Evolutionary conservation across 2,113 vertebrate genomes (phyloP).

Genomic region (Cyanocitta stelleri): DNA sequence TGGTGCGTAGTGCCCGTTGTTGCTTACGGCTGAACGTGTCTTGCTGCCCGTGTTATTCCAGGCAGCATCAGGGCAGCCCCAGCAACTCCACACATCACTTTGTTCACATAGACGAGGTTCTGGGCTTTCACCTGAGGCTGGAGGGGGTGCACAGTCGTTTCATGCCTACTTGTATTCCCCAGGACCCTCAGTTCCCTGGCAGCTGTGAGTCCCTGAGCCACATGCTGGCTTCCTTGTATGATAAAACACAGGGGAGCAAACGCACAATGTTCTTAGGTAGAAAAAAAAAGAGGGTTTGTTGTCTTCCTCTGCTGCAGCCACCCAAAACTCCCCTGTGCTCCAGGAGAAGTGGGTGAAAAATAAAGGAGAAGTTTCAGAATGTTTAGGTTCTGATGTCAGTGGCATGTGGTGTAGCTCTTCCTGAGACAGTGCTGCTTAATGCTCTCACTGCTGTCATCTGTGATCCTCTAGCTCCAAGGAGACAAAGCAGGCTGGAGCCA

Average conservation of each 20-base stretch:
- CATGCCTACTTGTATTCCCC: neutral
- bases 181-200: neutral
- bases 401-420: neutral
- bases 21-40: neutral
- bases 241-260: neutral
- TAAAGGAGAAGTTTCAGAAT: neutral
- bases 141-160: neutral
- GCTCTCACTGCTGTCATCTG: rapidly evolving
- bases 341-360: neutral
- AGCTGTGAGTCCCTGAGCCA: neutral
- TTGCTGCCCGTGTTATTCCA: neutral
- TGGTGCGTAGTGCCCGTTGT: neutral
- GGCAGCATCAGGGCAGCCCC: neutral
- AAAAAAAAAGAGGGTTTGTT: neutral
- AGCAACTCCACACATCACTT: neutral
- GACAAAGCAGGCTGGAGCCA: neutral
- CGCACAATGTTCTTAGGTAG: neutral
- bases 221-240: neutral
- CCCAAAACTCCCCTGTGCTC: neutral
- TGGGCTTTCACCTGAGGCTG: neutral
- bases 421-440: neutral
- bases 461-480: neutral
- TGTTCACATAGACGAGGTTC: neutral
- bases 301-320: neutral
- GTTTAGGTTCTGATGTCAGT: neutral